Conservation (phyloP, 1,140 invertebrate species). For the Alviniconcha marisindica region DNA sequence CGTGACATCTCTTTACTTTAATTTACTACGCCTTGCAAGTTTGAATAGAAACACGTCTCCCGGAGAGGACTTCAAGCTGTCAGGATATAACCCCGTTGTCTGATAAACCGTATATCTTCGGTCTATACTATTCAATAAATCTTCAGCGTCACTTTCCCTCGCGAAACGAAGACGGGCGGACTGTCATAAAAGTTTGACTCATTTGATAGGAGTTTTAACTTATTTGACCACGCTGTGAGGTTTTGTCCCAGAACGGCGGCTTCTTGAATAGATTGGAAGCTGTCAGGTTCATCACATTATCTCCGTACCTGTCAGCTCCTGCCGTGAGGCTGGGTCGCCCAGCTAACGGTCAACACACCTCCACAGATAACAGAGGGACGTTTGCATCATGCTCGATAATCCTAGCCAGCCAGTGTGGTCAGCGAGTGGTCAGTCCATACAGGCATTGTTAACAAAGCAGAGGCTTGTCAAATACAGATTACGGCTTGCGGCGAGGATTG, state of each 20-base stretch:
- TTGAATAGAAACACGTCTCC: background rate
- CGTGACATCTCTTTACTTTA: constrained; percentile 11
- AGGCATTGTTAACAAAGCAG: background rate
- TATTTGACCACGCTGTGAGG: too few relatives aligned
- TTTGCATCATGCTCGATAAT: too few relatives aligned
- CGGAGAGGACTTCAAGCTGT: background rate
- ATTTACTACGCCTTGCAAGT: background rate
- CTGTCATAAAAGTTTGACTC: too few relatives aligned
- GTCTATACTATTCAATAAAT: too few relatives aligned
- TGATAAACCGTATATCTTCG: background rate
- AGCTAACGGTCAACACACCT: background rate
- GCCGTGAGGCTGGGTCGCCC: background rate
- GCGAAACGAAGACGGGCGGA: too few relatives aligned
- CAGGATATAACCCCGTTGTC: background rate
- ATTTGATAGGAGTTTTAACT: too few relatives aligned
- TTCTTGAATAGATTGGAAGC: constrained; percentile 19
- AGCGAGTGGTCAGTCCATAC: background rate
- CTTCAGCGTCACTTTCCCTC: too few relatives aligned
- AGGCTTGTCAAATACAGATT: constrained; percentile 22
- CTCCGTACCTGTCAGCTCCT: constrained; percentile 3
- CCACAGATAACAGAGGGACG: background rate
- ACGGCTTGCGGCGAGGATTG: background rate
- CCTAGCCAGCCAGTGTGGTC: background rate
- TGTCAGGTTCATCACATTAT: constrained; percentile 12
- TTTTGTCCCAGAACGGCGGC: too few relatives aligned